Conservation (phyloP, 2,113 vertebrate species). For the Brienomyrus brachyistius region DNA sequence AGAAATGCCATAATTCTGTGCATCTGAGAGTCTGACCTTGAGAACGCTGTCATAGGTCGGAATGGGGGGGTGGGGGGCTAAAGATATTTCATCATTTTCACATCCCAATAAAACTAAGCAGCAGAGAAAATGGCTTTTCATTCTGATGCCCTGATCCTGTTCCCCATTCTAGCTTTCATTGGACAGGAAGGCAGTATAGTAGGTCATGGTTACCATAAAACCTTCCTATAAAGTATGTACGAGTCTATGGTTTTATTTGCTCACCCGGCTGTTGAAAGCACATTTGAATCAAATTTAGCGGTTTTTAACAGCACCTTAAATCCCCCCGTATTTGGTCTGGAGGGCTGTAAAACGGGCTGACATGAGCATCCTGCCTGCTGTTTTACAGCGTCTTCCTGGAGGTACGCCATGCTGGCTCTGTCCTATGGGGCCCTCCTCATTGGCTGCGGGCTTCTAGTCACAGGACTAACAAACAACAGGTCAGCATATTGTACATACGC, state of each 20-base stretch:
- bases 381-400: conserved; percentile 68
- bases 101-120: background rate
- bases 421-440: conserved; percentile 53
- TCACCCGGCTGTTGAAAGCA: conserved; percentile 7
- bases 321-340: background rate
- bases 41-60: background rate
- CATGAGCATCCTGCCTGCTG: conserved; percentile 1
- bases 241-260: background rate
- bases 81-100: background rate
- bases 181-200: conserved; percentile 14
- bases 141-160: background rate
- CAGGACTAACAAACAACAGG: conserved; percentile 71
- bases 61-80: background rate
- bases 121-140: background rate
- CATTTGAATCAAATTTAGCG: conserved; percentile 7
- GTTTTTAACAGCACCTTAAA: conserved; percentile 8
- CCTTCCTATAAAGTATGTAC: conserved; percentile 3
- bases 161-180: background rate
- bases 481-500: conserved; percentile 42
- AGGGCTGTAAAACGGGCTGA: background rate
- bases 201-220: background rate
- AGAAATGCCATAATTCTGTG: background rate
- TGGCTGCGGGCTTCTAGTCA: conserved; percentile 66
- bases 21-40: background rate
- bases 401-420: conserved; percentile 64